These are phyloP conservation scores for Smithornis capensis DNA, from an alignment of 2,113 vertebrate genomes.

Conservation along the genomic window DNA sequence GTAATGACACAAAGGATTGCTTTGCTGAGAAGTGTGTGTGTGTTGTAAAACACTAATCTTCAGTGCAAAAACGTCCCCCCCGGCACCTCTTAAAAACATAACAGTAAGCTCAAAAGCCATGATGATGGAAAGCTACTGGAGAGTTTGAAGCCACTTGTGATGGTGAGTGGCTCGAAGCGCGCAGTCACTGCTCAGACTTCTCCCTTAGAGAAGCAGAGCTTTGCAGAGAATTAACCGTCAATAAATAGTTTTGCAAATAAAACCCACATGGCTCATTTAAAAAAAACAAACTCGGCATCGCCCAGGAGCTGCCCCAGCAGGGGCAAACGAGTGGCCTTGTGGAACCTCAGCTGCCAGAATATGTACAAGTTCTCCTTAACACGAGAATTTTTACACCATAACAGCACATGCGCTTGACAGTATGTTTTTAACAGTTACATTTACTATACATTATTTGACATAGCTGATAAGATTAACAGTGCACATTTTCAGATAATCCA, in stretches of 20 bases:
- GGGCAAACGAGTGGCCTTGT: slow-evolving; percentile 16
- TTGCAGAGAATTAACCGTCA: not conserved
- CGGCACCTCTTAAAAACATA: slow-evolving; percentile 78
- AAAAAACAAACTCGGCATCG: not conserved
- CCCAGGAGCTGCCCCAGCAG: not conserved
- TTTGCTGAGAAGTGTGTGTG: slow-evolving; percentile 77
- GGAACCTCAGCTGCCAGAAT: slow-evolving; percentile 68
- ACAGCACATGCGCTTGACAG: slow-evolving; percentile 57
- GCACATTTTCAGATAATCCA: slow-evolving; percentile 54
- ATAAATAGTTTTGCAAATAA: slow-evolving; percentile 49
- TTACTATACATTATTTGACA: slow-evolving; percentile 51
- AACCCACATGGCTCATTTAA: slow-evolving; percentile 27
- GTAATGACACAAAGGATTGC: slow-evolving; percentile 80
- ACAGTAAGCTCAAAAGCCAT: slow-evolving; percentile 70
- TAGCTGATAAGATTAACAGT: slow-evolving; percentile 57
- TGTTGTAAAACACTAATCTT: slow-evolving; percentile 80
- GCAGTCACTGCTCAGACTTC: not conserved
- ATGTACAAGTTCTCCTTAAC: slow-evolving; percentile 48
- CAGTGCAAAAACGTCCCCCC: slow-evolving; percentile 84
- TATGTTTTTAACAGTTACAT: slow-evolving; percentile 49
- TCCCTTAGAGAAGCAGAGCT: slow-evolving; percentile 8
- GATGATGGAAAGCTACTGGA: slow-evolving; percentile 39
- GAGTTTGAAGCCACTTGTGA: slow-evolving; percentile 37
- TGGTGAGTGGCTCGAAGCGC: not conserved
- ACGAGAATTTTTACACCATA: slow-evolving; percentile 41